Conservation (phyloP, 2,113 vertebrate species). For the Entelurus aequoreus region DNA sequence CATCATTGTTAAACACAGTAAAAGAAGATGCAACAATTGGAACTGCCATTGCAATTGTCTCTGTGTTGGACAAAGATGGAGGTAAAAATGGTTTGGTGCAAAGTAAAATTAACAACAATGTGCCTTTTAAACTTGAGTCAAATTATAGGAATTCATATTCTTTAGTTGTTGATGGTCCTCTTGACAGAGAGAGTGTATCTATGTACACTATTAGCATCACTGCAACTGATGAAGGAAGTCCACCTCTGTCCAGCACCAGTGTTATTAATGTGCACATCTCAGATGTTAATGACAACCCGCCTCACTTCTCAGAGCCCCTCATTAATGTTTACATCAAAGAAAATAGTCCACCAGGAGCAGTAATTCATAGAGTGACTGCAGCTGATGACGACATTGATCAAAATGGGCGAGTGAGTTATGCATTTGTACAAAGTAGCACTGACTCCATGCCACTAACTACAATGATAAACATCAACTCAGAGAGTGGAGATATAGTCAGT, state of each 20-base stretch:
- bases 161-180: constrained; percentile 66
- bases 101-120: constrained; percentile 57
- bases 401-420: too few species aligned
- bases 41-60: constrained; percentile 74
- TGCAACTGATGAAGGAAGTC: constrained; percentile 26
- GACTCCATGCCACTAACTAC: too few species aligned
- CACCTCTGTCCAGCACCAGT: constrained; percentile 24
- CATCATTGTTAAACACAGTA: constrained; percentile 59
- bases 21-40: constrained; percentile 51
- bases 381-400: too few species aligned
- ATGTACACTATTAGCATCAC: constrained; percentile 41
- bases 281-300: constrained; percentile 63
- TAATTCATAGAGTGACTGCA: too few species aligned
- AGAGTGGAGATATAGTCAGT: constrained; percentile 19
- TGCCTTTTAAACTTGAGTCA: constrained; percentile 77
- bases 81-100: constrained; percentile 74
- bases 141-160: constrained; percentile 81
- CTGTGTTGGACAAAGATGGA: constrained; percentile 72
- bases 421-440: too few species aligned
- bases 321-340: constrained; percentile 52
- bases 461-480: constrained; percentile 66
- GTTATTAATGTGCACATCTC: constrained; percentile 46
- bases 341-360: constrained; percentile 28
- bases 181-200: constrained; percentile 65
- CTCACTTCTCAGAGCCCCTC: constrained; percentile 41